These are phyloP conservation scores for Pseudochirops corinnae DNA, from an alignment of 2,797 vertebrate species.

Conservation along the genomic window DNA sequence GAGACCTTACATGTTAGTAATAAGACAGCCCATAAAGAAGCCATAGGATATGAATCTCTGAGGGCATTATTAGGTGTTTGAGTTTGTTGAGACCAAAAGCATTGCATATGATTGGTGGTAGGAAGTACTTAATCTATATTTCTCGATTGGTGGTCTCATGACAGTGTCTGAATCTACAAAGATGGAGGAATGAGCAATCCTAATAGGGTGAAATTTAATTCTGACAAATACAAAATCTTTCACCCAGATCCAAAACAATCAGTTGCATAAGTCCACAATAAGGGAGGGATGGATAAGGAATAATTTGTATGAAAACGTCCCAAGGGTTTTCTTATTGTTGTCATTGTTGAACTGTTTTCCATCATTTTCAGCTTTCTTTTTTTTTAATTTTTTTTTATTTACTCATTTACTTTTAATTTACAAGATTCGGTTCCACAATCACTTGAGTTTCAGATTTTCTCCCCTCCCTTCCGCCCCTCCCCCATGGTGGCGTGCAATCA, in stretches of 20 bases:
- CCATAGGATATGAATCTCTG: background rate
- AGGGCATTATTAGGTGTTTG: background rate
- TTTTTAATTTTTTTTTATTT: too few species aligned
- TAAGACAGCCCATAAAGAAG: background rate
- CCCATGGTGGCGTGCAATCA: too few species aligned
- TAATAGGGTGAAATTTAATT: background rate
- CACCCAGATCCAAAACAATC: background rate
- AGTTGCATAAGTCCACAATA: background rate
- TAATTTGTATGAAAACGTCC: background rate
- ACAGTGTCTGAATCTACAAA: background rate
- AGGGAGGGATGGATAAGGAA: too few species aligned
- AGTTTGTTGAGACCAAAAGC: too few species aligned
- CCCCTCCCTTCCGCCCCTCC: too few species aligned
- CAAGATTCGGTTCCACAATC: too few species aligned
- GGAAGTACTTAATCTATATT: background rate
- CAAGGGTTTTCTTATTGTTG: background rate
- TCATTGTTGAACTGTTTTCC: too few species aligned
- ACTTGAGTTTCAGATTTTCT: too few species aligned
- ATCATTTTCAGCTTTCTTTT: too few species aligned
- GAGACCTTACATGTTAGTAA: background rate
- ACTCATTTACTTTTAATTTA: too few species aligned
- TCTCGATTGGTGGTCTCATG: background rate
- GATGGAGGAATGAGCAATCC: background rate
- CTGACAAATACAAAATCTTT: background rate
- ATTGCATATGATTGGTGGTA: background rate